These are phyloP conservation scores for Sorex maritimensis DNA, from an alignment of 2,797 vertebrate species.

Conservation along the genomic window DNA sequence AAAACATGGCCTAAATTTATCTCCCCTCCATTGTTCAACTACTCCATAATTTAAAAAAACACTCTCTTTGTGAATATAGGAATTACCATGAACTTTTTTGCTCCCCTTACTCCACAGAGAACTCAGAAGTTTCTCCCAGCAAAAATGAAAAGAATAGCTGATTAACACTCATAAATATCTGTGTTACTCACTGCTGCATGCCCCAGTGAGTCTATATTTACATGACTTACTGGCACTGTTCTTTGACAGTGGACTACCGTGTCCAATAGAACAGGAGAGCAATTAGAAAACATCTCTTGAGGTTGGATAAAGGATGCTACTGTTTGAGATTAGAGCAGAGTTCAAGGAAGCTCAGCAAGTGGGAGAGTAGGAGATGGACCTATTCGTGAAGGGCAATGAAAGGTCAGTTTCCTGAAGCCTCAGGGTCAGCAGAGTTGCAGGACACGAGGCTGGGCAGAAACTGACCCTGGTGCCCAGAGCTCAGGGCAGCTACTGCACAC, in stretches of 20 bases:
- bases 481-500: too few species aligned
- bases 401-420: too few species aligned
- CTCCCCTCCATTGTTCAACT: neutral
- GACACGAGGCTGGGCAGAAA: too few species aligned
- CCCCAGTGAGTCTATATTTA: neutral
- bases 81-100: neutral
- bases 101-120: neutral
- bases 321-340: neutral
- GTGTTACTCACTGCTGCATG: neutral
- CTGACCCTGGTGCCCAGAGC: too few species aligned
- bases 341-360: neutral
- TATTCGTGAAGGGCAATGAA: too few species aligned
- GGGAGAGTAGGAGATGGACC: too few species aligned
- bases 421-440: too few species aligned
- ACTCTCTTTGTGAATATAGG: neutral
- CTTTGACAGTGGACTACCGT: neutral
- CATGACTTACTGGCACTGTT: neutral
- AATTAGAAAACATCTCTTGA: neutral
- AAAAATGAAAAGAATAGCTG: neutral
- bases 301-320: neutral
- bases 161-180: neutral
- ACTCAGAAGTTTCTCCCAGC: neutral
- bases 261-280: neutral
- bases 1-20: slow-evolving; percentile 49
- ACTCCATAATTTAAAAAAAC: neutral